phyloP scores from a whole-genome alignment of 1,140 invertebrate species.

The Colletes latitarsis region DNA sequence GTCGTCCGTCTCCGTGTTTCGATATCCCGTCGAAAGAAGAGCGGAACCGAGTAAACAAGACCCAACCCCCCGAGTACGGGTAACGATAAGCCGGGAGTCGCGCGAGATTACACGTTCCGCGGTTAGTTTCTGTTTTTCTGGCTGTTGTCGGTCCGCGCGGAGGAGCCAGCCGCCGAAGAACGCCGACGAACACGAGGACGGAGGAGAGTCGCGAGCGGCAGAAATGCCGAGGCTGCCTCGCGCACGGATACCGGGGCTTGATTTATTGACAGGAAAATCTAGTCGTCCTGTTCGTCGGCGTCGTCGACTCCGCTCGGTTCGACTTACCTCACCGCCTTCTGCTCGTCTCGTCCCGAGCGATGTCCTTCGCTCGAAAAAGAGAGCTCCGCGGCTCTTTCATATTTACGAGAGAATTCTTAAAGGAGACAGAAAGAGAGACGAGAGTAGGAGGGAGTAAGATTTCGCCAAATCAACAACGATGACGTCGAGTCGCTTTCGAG shows the following conservation, averaged over 20 bases:
- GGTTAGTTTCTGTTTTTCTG: conserved; percentile 47
- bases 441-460: conserved; percentile 12
- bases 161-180: conserved; percentile 53
- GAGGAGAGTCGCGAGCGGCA: conserved; percentile 51
- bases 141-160: conserved; percentile 53
- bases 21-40: not conserved
- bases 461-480: conserved; percentile 20
- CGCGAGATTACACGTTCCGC: conserved; percentile 22
- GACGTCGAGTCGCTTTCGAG: conserved; percentile 6
- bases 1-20: not conserved
- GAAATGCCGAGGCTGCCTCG: conserved; percentile 70
- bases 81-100: not conserved
- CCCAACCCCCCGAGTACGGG: not conserved
- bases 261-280: conserved; percentile 82
- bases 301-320: conserved; percentile 50
- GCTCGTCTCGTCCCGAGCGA: conserved; percentile 43
- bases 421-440: not conserved
- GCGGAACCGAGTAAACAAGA: not conserved
- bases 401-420: conserved; percentile 47
- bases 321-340: conserved; percentile 72
- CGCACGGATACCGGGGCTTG: conserved; percentile 66
- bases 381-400: conserved; percentile 47
- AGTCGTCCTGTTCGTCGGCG: conserved; percentile 69
- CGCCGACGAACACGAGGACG: conserved; percentile 23
- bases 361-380: conserved; percentile 63